phyloP scores from a whole-genome alignment of 2,888 invertebrate genomes.

The Tinea trinotella region DNA sequence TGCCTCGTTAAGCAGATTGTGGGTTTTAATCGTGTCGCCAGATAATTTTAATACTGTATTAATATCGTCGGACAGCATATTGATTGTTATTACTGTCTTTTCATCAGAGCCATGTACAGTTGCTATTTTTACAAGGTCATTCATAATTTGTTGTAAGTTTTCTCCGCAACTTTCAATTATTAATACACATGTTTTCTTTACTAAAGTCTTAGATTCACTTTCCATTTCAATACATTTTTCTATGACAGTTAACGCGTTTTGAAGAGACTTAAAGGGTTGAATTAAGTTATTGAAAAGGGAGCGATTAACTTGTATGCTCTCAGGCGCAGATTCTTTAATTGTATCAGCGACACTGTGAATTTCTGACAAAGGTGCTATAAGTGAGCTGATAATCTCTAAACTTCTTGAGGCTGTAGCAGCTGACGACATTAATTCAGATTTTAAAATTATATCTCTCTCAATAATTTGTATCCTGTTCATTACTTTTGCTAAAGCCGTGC shows the following conservation, averaged over 20 bases:
- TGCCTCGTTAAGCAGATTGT: constrained; percentile 44
- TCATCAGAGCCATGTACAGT: constrained; percentile 53
- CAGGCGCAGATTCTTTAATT: constrained; percentile 53
- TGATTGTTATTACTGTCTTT: constrained; percentile 51
- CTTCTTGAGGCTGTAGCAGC: constrained; percentile 77
- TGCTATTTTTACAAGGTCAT: constrained; percentile 63
- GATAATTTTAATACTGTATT: constrained; percentile 63
- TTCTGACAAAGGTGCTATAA: constrained; percentile 75
- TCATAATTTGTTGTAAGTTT: constrained; percentile 68
- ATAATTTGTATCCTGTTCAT: constrained; percentile 56
- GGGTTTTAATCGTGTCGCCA: constrained; percentile 65
- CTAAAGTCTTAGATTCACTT: constrained; percentile 76
- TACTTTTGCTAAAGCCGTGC: neutral
- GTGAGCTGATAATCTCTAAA: constrained; percentile 75
- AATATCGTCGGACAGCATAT: constrained; percentile 62
- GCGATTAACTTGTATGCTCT: constrained; percentile 50
- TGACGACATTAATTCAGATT: constrained; percentile 77
- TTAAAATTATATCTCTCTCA: constrained; percentile 75
- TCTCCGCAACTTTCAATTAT: constrained; percentile 74
- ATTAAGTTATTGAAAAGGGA: constrained; percentile 72
- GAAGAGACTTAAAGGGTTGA: constrained; percentile 74
- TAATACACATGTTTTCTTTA: constrained; percentile 78
- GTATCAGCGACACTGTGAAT: constrained; percentile 74
- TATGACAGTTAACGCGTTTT: constrained; percentile 76
- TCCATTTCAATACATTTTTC: constrained; percentile 80